Evolutionary conservation across 2,797 vertebrate genomes (phyloP), one percentile per base, ranked within the genome.

Genomic region (Sphenodon punctatus): DNA sequence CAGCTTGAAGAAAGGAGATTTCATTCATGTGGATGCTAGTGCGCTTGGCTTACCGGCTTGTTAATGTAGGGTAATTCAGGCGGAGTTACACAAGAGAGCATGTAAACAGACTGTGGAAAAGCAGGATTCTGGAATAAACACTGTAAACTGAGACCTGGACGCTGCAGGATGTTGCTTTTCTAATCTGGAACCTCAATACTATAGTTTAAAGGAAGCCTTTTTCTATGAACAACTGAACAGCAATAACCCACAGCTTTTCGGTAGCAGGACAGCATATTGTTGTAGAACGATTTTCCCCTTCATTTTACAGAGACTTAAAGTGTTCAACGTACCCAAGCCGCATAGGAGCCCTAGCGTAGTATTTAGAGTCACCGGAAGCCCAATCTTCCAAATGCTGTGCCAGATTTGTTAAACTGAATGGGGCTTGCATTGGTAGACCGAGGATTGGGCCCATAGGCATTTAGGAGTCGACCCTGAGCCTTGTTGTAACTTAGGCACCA

Each of bases 41-140:
- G 6, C 8, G 1, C 23, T 23, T 34, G 30, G n/a, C 70, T 86
- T 82, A 27, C 16, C 25, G 42, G 12, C 25, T 39, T 78, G 75
- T 65, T 73, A 67, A 75, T 69, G 59, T 71, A 67, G 64, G 30
- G 49, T 23, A 84, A 60, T 71, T 81, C 36, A 67, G 11, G 20
- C 34, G 66, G 59, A 73, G 10, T 75, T 89, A 19, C 75, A 19
- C 78, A 60, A 88, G 67, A 39, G 58, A 83, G 63, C 39, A 77
- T 73, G 42, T 88, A 53, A 87, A 78, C 7, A 74, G 63, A 13
- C 56, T 72, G 70, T 86, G 75, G 84, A 82, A 85, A 88, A 88
- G 66, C n/a, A 75, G 59, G 22, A 16, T 34, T 34, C 45, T 27
- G 15, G 59, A 80, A 39, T 55, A 36, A 68, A 48, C 1, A 3